phyloP scores from a whole-genome alignment of 2,888 invertebrate species.

The Ophonus ardosiacus region DNA sequence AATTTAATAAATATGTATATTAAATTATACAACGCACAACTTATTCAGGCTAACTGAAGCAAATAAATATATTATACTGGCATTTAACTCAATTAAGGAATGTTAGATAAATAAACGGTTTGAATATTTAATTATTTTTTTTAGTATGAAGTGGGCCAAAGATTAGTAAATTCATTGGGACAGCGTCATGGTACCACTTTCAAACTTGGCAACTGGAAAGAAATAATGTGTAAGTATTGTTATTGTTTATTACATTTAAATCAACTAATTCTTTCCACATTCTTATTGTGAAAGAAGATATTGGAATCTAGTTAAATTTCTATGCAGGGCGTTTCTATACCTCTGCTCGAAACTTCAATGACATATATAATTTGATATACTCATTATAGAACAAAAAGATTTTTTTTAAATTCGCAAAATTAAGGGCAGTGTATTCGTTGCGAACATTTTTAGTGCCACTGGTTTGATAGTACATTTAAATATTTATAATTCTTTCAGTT shows the following conservation, averaged over 20 bases:
- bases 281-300: too few relatives aligned
- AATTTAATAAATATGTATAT: neutral
- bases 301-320: too few relatives aligned
- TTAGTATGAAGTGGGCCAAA: constrained; percentile 73
- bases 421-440: too few relatives aligned
- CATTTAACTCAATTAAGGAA: neutral
- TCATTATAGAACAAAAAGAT: too few relatives aligned
- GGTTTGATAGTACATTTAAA: too few relatives aligned
- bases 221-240: constrained; percentile 77
- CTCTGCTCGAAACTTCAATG: too few relatives aligned
- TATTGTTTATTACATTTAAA: neutral
- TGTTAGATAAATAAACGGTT: neutral
- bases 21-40: neutral
- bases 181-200: constrained; percentile 80
- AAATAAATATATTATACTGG: neutral
- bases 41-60: neutral
- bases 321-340: too few relatives aligned
- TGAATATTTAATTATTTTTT: constrained; percentile 66
- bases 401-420: too few relatives aligned
- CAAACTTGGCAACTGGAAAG: constrained; percentile 79
- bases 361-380: too few relatives aligned
- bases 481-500: too few relatives aligned
- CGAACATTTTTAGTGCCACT: too few relatives aligned
- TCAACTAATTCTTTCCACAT: too few relatives aligned
- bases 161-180: constrained; percentile 77